phyloP scores from a whole-genome alignment of 2,888 invertebrate genomes.

The Leptogaster cylindrica region DNA sequence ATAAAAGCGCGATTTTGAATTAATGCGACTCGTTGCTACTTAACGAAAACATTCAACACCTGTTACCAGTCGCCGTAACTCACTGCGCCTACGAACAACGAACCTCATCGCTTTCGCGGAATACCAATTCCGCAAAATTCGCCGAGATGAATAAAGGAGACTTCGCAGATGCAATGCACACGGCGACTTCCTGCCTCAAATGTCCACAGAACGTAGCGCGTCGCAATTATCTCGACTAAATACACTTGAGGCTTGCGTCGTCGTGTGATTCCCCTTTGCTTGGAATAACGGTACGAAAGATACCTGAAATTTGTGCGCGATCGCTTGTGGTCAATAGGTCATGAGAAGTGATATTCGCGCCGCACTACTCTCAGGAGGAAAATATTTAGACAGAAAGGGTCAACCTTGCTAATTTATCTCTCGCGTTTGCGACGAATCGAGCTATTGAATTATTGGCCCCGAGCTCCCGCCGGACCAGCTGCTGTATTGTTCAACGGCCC shows the following conservation, averaged over 20 bases:
- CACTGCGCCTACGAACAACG: too few relatives aligned
- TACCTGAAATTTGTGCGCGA: constrained; percentile 17
- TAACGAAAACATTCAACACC: too few relatives aligned
- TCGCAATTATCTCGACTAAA: constrained; percentile 9
- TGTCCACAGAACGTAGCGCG: not conserved
- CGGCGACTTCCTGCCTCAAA: not conserved
- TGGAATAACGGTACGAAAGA: constrained; percentile 29
- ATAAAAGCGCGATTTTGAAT: too few relatives aligned
- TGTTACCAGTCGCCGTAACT: too few relatives aligned
- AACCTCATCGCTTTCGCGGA: too few relatives aligned
- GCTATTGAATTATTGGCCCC: too few relatives aligned
- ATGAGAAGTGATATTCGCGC: not conserved
- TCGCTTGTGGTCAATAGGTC: constrained; percentile 28
- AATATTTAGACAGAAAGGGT: not conserved
- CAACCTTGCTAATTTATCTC: not conserved
- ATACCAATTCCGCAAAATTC: too few relatives aligned
- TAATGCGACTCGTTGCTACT: too few relatives aligned
- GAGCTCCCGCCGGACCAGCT: too few relatives aligned
- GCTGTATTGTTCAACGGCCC: not conserved
- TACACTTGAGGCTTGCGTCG: constrained; percentile 4
- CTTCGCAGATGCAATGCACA: not conserved
- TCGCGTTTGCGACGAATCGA: too few relatives aligned
- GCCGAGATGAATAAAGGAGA: not conserved
- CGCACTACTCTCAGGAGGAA: not conserved
- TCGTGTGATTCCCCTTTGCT: constrained; percentile 13